Evolutionary conservation across 2,797 vertebrate genomes (phyloP).

Genomic region (Heterohyrax brucei): DNA sequence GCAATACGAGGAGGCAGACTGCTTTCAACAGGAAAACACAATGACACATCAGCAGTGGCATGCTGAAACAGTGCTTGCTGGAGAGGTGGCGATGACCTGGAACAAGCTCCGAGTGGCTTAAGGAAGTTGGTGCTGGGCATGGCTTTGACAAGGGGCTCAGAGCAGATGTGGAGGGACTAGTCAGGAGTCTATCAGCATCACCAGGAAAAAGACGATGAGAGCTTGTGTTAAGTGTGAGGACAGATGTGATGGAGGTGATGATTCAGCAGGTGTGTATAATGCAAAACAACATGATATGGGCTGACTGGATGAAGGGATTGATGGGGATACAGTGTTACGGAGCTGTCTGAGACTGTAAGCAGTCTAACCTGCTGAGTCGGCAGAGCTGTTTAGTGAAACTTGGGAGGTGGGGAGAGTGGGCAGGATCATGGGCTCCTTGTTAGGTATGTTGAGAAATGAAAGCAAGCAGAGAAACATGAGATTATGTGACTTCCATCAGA

Average conservation of each 20-base stretch:
- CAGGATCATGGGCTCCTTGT: not conserved
- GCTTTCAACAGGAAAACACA: not conserved
- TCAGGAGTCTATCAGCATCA: not conserved
- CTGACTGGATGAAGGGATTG: too few relatives aligned
- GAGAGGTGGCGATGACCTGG: not conserved
- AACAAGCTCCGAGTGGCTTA: not conserved
- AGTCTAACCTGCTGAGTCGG: not conserved
- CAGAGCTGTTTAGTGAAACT: not conserved
- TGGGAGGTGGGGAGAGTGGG: too few relatives aligned
- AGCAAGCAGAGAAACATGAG: too few relatives aligned
- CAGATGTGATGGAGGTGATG: not conserved
- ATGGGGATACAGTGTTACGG: not conserved
- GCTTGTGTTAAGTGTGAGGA: too few relatives aligned
- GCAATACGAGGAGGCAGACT: not conserved
- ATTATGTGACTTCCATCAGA: too few relatives aligned
- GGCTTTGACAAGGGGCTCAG: not conserved
- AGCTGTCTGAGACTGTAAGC: not conserved
- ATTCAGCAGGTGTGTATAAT: not conserved
- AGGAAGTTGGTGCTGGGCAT: not conserved
- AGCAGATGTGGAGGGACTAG: not conserved
- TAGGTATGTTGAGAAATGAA: too few relatives aligned
- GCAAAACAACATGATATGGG: not conserved
- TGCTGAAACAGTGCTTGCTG: not conserved
- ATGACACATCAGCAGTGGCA: not conserved
- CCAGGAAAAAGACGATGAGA: not conserved